Base-by-base conservation (phyloP, 1,140 invertebrate genomes). In the Aphelinus atriplicis region DNA sequence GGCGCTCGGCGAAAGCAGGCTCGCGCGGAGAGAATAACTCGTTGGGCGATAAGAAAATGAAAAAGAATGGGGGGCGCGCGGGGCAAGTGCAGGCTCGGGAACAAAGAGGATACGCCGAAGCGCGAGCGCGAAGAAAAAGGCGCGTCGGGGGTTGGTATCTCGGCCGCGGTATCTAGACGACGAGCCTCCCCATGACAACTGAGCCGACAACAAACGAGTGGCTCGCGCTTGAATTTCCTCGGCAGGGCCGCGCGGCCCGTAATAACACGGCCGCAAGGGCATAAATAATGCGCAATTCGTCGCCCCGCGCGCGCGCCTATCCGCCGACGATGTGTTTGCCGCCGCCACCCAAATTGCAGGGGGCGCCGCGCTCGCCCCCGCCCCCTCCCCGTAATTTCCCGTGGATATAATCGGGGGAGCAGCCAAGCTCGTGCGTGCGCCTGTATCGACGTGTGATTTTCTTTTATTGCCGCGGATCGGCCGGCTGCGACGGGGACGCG, bases 141-240 rank as follows among this genome's bases (percentile, higher is more conserved):
- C 68, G 73, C 67, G 78, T 77, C 71, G 74, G 76, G 74, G 73
- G 71, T 66, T 76, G 74, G 77, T 86, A 87, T 86, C 85, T 85
- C 78, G 81, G 80, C 87, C 86, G 81, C 83, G 80, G 80, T 88
- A 88, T 87, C 83, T 85, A 83, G 81, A 77, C 51, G 71, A 81
- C 78, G 78, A 75, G 73, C 73, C 82, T 87, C 83, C 77, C 85
- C 86, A 81, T 84, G 86, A 85, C 85, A 83, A 87, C 86, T 73
- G 78, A 73, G 79, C 80, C 64, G 84, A 86, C 85, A 88, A 88
- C 86, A 87, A 86, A 87, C 86, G 86, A 81, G 82, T 78, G 81
- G 78, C 81, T 85, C 81, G 83, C 84, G 85, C 84, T 86, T 88
- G 86, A 88, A 87, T 87, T 88, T 88, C 84, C 85, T 86, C 82